Evolutionary conservation across 2,888 invertebrate genomes (phyloP).

Genomic region (Petrolisthes cinctipes): DNA sequence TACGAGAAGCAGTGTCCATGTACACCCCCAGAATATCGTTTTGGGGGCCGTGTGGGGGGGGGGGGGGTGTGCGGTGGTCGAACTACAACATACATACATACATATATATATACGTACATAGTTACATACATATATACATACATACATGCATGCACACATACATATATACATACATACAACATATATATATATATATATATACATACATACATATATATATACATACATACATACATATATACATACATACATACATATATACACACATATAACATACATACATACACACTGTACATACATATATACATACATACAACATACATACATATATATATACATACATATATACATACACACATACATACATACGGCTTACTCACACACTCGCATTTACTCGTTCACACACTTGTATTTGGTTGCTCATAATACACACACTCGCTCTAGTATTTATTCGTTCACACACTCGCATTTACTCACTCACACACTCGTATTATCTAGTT

Average conservation of each 20-base stretch:
- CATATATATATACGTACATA: not conserved
- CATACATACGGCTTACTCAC: not conserved
- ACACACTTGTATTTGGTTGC: not conserved
- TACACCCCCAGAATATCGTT: constrained; percentile 47
- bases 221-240: too few species aligned
- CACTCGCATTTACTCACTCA: not conserved
- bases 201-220: too few species aligned
- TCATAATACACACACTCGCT: not conserved
- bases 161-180: too few species aligned
- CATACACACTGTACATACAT: too few species aligned
- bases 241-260: not conserved
- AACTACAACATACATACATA: not conserved
- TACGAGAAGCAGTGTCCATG: constrained; percentile 46
- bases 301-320: too few species aligned
- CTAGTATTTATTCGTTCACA: not conserved
- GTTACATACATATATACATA: not conserved
- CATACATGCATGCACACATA: too few species aligned
- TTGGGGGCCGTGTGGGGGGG: constrained; percentile 7
- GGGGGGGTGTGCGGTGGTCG: not conserved
- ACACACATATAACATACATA: not conserved
- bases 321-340: too few species aligned
- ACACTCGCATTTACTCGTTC: not conserved
- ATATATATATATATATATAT: too few species aligned
- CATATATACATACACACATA: too few species aligned
- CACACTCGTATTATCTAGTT: not conserved